Evolutionary conservation across 2,888 invertebrate species (phyloP).

Genomic region (Andrena praecox): DNA sequence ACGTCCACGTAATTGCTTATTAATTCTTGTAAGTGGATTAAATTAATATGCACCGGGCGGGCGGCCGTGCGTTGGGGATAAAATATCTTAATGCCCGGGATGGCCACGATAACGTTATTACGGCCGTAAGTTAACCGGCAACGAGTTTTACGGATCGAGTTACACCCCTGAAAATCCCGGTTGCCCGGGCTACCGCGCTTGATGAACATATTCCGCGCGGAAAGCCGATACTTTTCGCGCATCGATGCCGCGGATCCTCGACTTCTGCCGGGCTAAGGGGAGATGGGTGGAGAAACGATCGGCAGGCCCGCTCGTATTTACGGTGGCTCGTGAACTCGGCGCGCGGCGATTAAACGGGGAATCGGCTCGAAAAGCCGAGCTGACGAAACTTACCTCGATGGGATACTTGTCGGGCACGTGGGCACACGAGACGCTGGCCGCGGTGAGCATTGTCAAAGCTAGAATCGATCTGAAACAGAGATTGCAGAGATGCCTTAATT

Average conservation of each 20-base stretch:
- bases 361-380: slow-evolving; percentile 1
- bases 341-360: background rate
- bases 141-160: slow-evolving; percentile 37
- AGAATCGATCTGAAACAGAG: slow-evolving; percentile 80
- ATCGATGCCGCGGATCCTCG: slow-evolving; percentile 15
- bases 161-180: slow-evolving; percentile 35
- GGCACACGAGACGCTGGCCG: slow-evolving; percentile 72
- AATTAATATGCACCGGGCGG: slow-evolving; percentile 68
- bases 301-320: background rate
- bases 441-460: slow-evolving; percentile 75
- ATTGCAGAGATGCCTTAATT: slow-evolving; percentile 62
- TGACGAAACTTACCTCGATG: slow-evolving; percentile 77
- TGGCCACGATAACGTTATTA: slow-evolving; percentile 58
- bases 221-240: slow-evolving; percentile 31
- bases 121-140: slow-evolving; percentile 45
- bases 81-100: slow-evolving; percentile 50
- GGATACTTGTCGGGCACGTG: slow-evolving; percentile 81
- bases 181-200: slow-evolving; percentile 10
- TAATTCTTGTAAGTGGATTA: slow-evolving; percentile 71
- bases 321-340: background rate
- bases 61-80: slow-evolving; percentile 30
- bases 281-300: too few species aligned
- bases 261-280: too few species aligned
- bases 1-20: slow-evolving; percentile 68
- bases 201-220: slow-evolving; percentile 29